Evolutionary conservation across 2,113 vertebrate genomes (phyloP), one percentile per base, ranked within the genome.

Genomic region (Hoplias malabaricus): DNA sequence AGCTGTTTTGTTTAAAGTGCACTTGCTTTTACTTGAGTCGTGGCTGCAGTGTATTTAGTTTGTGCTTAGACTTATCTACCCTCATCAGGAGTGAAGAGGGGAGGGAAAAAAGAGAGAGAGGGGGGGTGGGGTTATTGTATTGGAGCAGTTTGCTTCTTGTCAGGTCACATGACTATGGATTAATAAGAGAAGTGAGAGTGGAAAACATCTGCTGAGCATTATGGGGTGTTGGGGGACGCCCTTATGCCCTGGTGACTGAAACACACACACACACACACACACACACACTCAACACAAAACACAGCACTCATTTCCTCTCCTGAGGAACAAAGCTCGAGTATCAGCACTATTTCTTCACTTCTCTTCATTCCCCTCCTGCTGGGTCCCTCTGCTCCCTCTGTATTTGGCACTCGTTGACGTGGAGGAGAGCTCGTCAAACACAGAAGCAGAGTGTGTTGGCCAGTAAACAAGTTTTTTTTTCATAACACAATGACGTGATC

Each of bases 151-250:
- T 46, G 33, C 59, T 70, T 53, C 71, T 67, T 53, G 40, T 38
- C 65, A 54, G 54, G 73, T 80, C 81, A 80, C 73, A 75, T 83
- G 46, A 83, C 77, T 81, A 23, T 57, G 59, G 48, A 83, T 80
- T 83, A 80, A 82, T 80, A 82, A 19, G 50, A 78, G 53, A 76
- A 76, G 21, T 40, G 71, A 76, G 73, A 57, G 68, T 78, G 83
- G 74, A 82, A 82, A 86, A 86, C 85, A 86, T 86, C 85, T 86
- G 85, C 79, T 80, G 61, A 78, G 77, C 57, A 82, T 85, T 85
- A 83, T 36, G 71, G 75, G 72, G 29, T n/a, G 9, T 38, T 13
- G 59, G 72, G 75, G 75, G 77, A 84, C 80, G 50, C 56, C 66
- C 67, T 79, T 54, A 80, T 62, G 70, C 77, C 53, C 70, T 48